Base-by-base conservation (phyloP, 2,888 invertebrate species). In the Tenthredo livida region DNA sequence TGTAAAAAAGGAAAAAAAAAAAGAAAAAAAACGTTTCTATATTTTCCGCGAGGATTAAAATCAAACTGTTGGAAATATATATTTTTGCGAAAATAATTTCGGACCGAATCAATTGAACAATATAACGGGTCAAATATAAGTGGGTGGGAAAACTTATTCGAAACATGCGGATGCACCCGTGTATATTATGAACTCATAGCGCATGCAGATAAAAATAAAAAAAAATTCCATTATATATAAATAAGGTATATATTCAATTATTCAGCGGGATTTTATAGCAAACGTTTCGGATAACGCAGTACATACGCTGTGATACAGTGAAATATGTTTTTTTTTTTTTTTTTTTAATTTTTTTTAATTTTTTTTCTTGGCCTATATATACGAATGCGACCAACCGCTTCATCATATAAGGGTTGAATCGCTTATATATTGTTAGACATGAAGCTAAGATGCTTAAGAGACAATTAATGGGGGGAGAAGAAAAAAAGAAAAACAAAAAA, bases 391-490 rank as follows among this genome's bases (percentile, higher is more conserved):
- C 75, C 75, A 75, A 25, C 43, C 43, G 10, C 21, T 47, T 75
- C 12, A 29, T 29, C 43, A 73, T 43, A 15, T n/a, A 25, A 75
- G 37, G 75, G 43, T 75, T 43, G 75, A 75, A 47, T 50, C 75
- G 75, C n/a, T 78, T 78, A 58, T 72, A 17, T 72, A 40, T 54
- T 78, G 54, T 54, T 75, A 75, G 47, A 75, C 25, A 47, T 43
- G 47, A 75, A 47, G 47, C 43, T 43, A 17, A 75, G 50, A 75
- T 40, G 43, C 47, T 75, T 25, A 29, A 21, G 6, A 7, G 47
- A 25, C 47, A 50, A 73, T n/a, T 73, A 1, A 25, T 4, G 21
- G 17, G 37, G 37, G 7, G 7, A 7, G 37, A 15, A 21, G 2
- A 43, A 21, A 40, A 43, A 21, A 3, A 21, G 7, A 40, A 12